Conservation (phyloP, 2,888 invertebrate genomes). For the Sinhomidia bicolor region DNA sequence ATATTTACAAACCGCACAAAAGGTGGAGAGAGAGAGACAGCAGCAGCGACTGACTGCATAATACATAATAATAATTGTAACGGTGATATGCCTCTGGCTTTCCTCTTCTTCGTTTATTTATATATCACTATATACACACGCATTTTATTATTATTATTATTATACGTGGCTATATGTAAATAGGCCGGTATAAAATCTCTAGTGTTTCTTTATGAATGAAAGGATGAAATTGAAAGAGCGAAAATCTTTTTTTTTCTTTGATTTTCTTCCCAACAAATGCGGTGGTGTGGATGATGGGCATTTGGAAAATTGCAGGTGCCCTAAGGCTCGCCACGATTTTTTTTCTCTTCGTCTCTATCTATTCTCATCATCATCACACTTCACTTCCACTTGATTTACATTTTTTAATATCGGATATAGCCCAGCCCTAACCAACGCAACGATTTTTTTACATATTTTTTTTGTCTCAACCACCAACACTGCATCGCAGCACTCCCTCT, state of each 20-base stretch:
- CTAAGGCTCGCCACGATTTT: constrained; percentile 25
- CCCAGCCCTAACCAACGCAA: constrained; percentile 30
- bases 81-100: constrained; percentile 16
- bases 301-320: constrained; percentile 36
- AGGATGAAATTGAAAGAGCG: too few relatives aligned
- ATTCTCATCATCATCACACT: background rate
- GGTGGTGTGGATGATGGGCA: constrained; percentile 23
- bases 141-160: too few relatives aligned
- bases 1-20: background rate
- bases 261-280: constrained; percentile 12
- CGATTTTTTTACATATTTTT: constrained; percentile 11
- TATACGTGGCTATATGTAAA: too few relatives aligned
- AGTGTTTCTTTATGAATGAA: background rate
- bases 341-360: background rate
- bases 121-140: background rate
- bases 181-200: too few relatives aligned
- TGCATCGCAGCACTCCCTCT: background rate
- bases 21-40: background rate
- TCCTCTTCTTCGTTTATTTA: constrained; percentile 3
- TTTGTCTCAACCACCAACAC: constrained; percentile 21
- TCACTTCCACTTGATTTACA: constrained; percentile 53
- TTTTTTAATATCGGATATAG: constrained; percentile 41
- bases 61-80: background rate
- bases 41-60: background rate
- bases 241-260: constrained; percentile 19